phyloP scores from a whole-genome alignment of 1,140 invertebrate species.

The Drosophila kikkawai region DNA sequence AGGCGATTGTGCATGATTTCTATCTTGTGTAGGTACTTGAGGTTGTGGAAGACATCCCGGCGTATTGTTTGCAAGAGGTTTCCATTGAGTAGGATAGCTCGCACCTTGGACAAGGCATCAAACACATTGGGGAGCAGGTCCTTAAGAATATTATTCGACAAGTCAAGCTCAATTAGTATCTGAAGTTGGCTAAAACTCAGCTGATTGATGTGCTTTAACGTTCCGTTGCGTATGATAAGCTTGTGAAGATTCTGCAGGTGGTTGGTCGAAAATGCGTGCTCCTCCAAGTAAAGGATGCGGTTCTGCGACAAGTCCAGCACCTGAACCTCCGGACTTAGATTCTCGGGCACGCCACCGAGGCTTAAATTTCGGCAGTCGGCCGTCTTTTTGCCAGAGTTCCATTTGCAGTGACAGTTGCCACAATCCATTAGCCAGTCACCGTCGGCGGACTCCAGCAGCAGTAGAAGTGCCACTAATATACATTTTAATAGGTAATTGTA shows the following conservation, averaged over 20 bases:
- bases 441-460: background rate
- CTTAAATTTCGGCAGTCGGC: constrained; percentile 90
- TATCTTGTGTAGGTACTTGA: constrained; percentile 91
- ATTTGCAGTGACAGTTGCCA: constrained; percentile 90
- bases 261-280: constrained; percentile 89
- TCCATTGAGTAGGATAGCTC: constrained; percentile 89
- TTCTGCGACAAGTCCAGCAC: constrained; percentile 91
- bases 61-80: constrained; percentile 90
- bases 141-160: constrained; percentile 91
- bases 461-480: constrained; percentile 6
- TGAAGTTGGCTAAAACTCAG: constrained; percentile 90
- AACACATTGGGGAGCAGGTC: constrained; percentile 90
- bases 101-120: constrained; percentile 88
- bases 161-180: constrained; percentile 93
- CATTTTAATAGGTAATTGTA: constrained; percentile 9
- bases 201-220: constrained; percentile 88
- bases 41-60: constrained; percentile 90
- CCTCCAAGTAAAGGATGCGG: constrained; percentile 87
- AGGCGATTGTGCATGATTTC: constrained; percentile 91
- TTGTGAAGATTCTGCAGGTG: constrained; percentile 92
- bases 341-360: constrained; percentile 88
- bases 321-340: constrained; percentile 90
- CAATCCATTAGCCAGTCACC: constrained; percentile 87
- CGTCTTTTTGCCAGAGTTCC: constrained; percentile 91
- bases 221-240: constrained; percentile 89